Conservation (phyloP, 1,140 invertebrate genomes). For the Octopus sinensis region DNA sequence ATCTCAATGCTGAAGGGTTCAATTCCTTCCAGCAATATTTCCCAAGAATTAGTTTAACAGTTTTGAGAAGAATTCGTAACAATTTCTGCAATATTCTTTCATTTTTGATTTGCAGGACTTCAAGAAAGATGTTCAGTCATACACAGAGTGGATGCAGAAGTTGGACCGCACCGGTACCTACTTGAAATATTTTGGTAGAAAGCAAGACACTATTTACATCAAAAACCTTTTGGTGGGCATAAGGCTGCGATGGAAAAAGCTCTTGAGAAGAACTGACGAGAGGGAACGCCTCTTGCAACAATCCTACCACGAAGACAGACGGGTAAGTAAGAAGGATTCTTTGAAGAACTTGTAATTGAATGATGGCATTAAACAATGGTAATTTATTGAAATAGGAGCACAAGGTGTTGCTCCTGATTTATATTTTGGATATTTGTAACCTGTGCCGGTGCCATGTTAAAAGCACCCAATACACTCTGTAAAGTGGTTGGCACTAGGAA, state of each 20-base stretch:
- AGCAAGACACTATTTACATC: constrained; percentile 97
- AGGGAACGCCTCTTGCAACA: constrained; percentile 78
- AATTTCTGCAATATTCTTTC: neutral
- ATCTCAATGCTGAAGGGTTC: no score
- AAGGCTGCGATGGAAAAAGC: constrained; percentile 94
- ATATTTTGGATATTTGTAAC: no score
- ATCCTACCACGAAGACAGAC: constrained; percentile 90
- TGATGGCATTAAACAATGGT: no score
- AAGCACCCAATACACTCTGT: no score
- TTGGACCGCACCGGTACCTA: constrained; percentile 96
- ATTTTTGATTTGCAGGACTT: constrained; percentile 62
- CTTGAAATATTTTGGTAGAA: constrained; percentile 97
- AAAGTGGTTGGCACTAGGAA: no score
- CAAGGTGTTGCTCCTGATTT: no score
- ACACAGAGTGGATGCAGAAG: constrained; percentile 90
- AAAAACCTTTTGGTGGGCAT: constrained; percentile 96
- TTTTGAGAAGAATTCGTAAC: no score
- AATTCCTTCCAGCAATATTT: neutral
- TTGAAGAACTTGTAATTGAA: no score
- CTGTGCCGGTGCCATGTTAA: no score
- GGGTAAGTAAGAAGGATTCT: constrained; percentile 55
- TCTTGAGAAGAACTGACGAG: constrained; percentile 74
- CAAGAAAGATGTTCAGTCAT: constrained; percentile 88
- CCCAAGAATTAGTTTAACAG: neutral
- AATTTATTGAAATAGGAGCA: no score